Base-by-base conservation (phyloP, 2,113 vertebrate species). In the Chloebia gouldiae region DNA sequence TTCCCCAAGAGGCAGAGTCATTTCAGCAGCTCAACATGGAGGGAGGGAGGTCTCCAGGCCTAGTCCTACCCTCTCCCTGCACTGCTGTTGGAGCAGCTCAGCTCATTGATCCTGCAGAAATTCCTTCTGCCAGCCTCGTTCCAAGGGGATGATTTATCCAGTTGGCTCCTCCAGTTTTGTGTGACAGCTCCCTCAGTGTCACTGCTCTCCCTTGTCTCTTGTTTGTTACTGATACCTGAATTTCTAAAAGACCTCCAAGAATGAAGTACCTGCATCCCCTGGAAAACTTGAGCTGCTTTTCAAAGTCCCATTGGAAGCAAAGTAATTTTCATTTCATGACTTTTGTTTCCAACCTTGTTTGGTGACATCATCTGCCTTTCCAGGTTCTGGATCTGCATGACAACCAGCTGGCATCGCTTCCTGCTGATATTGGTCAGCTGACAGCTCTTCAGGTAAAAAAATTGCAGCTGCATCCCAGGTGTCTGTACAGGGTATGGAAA, bases 331-430 rank as follows among this genome's bases (percentile, higher is more conserved):
- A 7, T 44, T 57, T 76, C 8, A 16, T 60, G 17, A 28, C 25
- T 37, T 75, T 53, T 61, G 57, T 53, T 79, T 59, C 59, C 45
- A 77, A 5, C 39, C 21, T 69, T n/a, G 8, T 61, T 37, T 90
- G 53, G 24, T 64, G 57, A 66, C 42, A 42, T 51, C 27, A 7
- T 72, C 21, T 82, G 5, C 9, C 72, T 44, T 54, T 35, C 8
- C 96, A 99, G 99, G 99, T 99, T 91, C 97, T 99, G 78, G 99
- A 99, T 93, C 97, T 99, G 57, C 99, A 99, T 19, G 97, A 99
- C 60, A 99, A 99, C 91, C 98, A 98, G 88, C 97, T 99, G 80
- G 89, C 94, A 5, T 97, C 97, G 0, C 98, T 99, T 69, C 99
- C 99, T 21, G 98, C 98, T 22, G 98, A 99, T 35, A 97, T 99